These are phyloP conservation scores for Paracanthobrama guichenoti DNA, from an alignment of 2,113 vertebrate genomes.

Conservation along the genomic window DNA sequence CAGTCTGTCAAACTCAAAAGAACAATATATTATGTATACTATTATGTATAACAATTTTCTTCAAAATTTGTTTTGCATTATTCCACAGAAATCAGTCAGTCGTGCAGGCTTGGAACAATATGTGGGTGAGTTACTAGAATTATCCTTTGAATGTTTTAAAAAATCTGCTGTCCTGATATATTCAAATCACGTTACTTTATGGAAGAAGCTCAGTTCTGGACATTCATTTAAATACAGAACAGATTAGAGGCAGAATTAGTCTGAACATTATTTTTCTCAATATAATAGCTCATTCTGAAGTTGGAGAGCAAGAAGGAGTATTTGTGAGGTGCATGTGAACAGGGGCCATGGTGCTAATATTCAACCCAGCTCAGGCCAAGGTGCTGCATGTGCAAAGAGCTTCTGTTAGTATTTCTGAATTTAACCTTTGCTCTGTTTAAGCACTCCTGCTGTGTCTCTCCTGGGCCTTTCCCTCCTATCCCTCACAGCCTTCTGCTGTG, in stretches of 20 bases:
- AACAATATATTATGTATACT: no score
- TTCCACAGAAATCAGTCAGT: neutral
- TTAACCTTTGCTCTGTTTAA: constrained; percentile 22
- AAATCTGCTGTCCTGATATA: neutral
- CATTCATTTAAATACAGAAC: neutral
- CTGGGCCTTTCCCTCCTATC: neutral
- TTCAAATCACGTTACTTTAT: neutral
- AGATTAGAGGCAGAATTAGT: neutral
- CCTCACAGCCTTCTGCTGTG: neutral
- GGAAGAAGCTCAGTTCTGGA: neutral
- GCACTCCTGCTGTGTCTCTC: neutral
- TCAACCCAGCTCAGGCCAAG: neutral
- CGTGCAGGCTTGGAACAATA: neutral
- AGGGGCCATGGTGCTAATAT: neutral
- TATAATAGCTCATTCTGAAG: neutral
- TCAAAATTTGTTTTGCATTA: no score
- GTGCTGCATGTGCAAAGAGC: constrained; percentile 15
- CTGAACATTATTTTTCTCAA: neutral
- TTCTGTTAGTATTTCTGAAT: neutral
- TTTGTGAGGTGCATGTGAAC: neutral
- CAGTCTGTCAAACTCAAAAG: no score
- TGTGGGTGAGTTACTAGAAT: neutral
- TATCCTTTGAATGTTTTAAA: neutral
- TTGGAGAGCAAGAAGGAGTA: neutral
- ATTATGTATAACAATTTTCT: no score